Conservation (phyloP, 2,113 vertebrate genomes). For the Cranoglanis bouderius region DNA sequence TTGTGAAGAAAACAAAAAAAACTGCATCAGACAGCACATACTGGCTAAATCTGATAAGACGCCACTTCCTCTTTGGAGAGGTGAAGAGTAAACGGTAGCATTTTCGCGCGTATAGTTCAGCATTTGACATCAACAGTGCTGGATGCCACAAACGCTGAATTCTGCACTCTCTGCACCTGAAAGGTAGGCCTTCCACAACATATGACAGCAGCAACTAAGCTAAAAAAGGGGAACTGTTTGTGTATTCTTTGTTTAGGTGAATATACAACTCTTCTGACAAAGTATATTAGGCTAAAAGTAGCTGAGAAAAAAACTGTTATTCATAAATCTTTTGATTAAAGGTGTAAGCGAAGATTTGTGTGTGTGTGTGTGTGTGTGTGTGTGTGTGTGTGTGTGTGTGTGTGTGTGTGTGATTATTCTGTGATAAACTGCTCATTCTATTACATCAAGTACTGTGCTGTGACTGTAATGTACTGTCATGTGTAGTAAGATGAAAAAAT, state of each 20-base stretch:
- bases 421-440: neutral
- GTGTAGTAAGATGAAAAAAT: neutral
- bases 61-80: conserved; percentile 28
- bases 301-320: neutral
- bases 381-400: too few relatives aligned
- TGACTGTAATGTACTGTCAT: neutral
- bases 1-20: neutral
- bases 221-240: neutral
- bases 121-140: neutral
- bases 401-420: too few relatives aligned
- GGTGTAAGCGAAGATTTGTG: neutral
- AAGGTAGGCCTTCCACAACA: conserved; percentile 30
- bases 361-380: too few relatives aligned
- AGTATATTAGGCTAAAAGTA: neutral
- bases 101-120: neutral
- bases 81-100: neutral
- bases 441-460: neutral
- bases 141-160: neutral
- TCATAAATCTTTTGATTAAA: neutral
- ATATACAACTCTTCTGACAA: neutral
- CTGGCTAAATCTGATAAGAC: neutral
- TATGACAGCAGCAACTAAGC: neutral
- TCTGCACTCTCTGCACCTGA: neutral
- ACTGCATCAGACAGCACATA: neutral
- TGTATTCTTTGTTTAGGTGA: neutral